Base-by-base conservation (phyloP, 1,140 invertebrate genomes). In the Conopomorpha cramerella region DNA sequence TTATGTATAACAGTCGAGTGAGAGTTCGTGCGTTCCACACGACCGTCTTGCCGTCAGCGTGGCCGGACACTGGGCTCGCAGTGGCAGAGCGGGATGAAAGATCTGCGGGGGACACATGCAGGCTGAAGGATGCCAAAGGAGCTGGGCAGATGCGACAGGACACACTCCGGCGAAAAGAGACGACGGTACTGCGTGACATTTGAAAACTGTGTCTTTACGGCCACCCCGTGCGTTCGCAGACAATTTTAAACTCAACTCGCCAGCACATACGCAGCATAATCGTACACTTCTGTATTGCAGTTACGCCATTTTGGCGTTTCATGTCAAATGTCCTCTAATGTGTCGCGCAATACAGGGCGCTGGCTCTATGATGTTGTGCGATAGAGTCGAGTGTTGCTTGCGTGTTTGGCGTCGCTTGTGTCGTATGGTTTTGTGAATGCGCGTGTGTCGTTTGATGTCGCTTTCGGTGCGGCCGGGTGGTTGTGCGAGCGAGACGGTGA, bases 161-260 rank as follows among this genome's bases (percentile, higher is more conserved):
- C 30, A 32, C 13, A 14, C 63, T 59, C 54, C 51, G 66, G 55
- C 61, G 65, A 71, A 74, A 72, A 76, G 71, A 76, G 71, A 76
- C 60, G 64, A 72, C 71, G 63, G 72, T 64, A 70, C 62, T 64
- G 41, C 63, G 67, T 68, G 71, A 76, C 71, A 72, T 70, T 71
- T 68, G 66, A 72, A 74, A 76, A 73, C 59, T 66, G 59, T 74
- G 67, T 72, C 70, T 74, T 57, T 70, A 67, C 57, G 53, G n/a
- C 38, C 61, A 49, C 52, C 43, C 49, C 44, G 30, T 36, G 11
- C 18, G 13, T 10, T 16, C 6, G 27, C 39, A 45, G 3, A n/a
- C 28, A 4, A 52, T 39, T 46, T 18, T 41, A 10, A 25, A 4
- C 4, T 32, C 16, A 56, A 43, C 11, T 16, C 0, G 8, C 0